Conservation (phyloP, 2,888 invertebrate species). For the Pemphredon lugubris region DNA sequence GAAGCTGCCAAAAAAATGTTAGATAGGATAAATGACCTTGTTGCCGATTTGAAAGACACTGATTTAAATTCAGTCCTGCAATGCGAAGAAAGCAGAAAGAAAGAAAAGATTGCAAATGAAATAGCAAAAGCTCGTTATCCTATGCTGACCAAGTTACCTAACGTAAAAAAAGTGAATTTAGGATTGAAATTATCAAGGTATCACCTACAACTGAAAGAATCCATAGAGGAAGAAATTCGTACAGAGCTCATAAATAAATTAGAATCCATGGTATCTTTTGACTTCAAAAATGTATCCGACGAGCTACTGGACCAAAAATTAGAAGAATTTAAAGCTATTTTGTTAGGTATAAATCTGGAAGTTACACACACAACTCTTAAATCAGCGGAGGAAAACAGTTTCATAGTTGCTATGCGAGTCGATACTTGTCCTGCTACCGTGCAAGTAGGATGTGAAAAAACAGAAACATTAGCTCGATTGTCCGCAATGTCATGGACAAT, state of each 20-base stretch:
- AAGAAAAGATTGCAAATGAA: constrained; percentile 22
- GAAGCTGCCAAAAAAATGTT: constrained; percentile 83
- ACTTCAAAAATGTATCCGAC: not conserved
- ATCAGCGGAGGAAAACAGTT: not conserved
- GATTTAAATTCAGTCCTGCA: not conserved
- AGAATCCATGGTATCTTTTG: not conserved
- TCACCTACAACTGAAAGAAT: constrained; percentile 65
- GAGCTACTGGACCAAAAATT: constrained; percentile 4
- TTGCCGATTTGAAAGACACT: constrained; percentile 29
- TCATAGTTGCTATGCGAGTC: constrained; percentile 49
- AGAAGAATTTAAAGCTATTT: constrained; percentile 1
- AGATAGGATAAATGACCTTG: constrained; percentile 66
- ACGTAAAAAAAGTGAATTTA: constrained; percentile 67
- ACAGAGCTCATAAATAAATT: constrained; percentile 53
- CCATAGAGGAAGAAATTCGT: constrained; percentile 47
- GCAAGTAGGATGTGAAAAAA: constrained; percentile 57
- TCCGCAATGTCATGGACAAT: constrained; percentile 44
- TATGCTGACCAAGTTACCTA: constrained; percentile 42
- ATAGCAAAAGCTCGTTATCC: constrained; percentile 52
- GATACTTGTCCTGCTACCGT: constrained; percentile 64
- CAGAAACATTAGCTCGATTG: constrained; percentile 19
- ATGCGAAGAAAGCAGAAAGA: not conserved
- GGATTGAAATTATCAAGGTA: constrained; percentile 74
- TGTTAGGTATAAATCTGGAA: constrained; percentile 13
- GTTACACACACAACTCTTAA: not conserved